Base-by-base conservation (phyloP, 2,113 vertebrate genomes). In the Pterocles burchelli region DNA sequence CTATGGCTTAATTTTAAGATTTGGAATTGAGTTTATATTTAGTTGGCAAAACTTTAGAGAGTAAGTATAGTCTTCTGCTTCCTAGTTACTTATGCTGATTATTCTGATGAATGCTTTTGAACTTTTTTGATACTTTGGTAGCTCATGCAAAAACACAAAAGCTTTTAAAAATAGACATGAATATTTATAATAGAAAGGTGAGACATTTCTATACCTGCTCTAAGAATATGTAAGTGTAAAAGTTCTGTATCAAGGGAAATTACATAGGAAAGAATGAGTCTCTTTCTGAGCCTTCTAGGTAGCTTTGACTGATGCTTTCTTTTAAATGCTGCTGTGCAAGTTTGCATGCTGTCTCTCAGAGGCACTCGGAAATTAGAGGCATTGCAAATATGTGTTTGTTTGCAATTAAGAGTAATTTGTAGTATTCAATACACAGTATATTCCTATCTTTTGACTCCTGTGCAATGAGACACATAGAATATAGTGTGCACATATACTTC, bases 111-210 rank as follows among this genome's bases (percentile, higher is more conserved):
- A 80, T 67, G 13, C 45, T 71, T 92, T 92, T 63, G 94, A 87
- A 63, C 19, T 92, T 96, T 96, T 87, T 92, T 21, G 41, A 29
- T 94, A 29, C 66, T 87, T 93, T 76, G 9, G 62, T 91, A 91
- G 80, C 54, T 96, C 55, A 49, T 67, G 46, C 31, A 80, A 96
- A 94, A 93, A 43, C 89, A 84, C 26, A 52, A 96, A 52, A 65
- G n/a, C 29, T 92, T 93, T 93, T 26, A 70, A 76, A 95, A 94
- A 77, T 62, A 85, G 46, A 62, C 24, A 80, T 89, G 13, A 79
- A 48, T 93, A 62, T 96, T 90, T 72, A 28, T 85, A 61, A 14
- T 52, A 74, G 52, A 67, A 85, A 70, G 38, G 20, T 71, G 45
- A 84, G 45, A 59, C n/a, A 38, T 74, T 38, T 84, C 38, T 46